Evolutionary conservation across 2,113 vertebrate genomes (phyloP).

Genomic region (Euleptes europaea): DNA sequence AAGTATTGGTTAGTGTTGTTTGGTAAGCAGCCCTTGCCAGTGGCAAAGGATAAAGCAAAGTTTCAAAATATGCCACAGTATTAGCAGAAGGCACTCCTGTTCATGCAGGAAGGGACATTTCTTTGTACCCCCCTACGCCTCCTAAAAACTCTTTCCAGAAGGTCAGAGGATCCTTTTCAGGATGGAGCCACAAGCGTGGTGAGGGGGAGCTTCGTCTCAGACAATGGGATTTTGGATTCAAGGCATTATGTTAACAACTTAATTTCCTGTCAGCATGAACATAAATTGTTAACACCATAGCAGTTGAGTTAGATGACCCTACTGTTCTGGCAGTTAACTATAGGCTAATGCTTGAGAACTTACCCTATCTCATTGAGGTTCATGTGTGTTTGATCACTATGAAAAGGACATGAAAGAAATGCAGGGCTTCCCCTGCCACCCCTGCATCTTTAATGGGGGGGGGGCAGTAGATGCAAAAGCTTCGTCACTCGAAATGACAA

Average conservation of each 20-base stretch:
- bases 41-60: background rate
- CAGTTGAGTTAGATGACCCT: background rate
- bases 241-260: background rate
- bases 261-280: background rate
- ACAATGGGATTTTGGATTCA: constrained; percentile 6
- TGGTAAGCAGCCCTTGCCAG: background rate
- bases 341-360: background rate
- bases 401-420: background rate
- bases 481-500: background rate
- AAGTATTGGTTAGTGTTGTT: background rate
- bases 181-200: too few relatives aligned
- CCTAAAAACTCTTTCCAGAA: background rate
- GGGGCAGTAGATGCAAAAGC: background rate
- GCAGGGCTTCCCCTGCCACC: background rate
- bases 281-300: background rate
- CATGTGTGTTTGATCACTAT: background rate
- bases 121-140: background rate
- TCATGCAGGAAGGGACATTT: too few relatives aligned
- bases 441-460: background rate
- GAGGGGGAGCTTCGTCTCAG: constrained; percentile 17
- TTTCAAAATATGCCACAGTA: background rate
- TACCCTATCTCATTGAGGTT: background rate
- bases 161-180: background rate
- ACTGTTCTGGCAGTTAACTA: background rate
- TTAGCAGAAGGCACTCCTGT: background rate